Evolutionary conservation across 2,888 invertebrate genomes (phyloP).

Genomic region (Eristalis arbustorum): DNA sequence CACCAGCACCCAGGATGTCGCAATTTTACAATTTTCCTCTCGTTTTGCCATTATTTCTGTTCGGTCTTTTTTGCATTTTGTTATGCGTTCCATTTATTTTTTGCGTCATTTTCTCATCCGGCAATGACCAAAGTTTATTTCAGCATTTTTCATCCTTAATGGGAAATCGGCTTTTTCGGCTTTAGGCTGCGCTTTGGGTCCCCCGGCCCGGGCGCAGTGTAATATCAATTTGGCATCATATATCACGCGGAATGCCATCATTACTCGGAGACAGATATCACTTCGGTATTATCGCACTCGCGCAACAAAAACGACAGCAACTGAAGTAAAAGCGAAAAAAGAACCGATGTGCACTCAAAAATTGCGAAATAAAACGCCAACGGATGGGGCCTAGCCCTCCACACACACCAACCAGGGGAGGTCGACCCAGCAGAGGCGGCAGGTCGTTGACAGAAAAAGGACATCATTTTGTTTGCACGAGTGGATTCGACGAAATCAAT

Average conservation of each 20-base stretch:
- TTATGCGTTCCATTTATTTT: neutral
- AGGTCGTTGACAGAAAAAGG: conserved; percentile 40
- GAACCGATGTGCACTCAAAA: conserved; percentile 38
- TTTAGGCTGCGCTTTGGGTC: neutral
- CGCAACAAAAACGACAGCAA: conserved; percentile 4
- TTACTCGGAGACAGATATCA: conserved; percentile 66
- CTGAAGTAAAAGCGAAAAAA: neutral
- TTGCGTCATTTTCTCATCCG: neutral
- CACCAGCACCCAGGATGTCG: neutral
- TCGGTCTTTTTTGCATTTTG: neutral
- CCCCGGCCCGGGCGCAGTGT: conserved; percentile 14
- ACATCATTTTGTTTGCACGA: conserved; percentile 66
- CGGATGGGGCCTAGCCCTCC: neutral
- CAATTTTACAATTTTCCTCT: conserved; percentile 51
- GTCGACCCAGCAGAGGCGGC: neutral
- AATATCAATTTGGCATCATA: conserved; percentile 63
- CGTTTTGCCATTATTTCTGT: conserved; percentile 21
- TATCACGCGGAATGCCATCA: conserved; percentile 65
- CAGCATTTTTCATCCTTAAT: conserved; percentile 69
- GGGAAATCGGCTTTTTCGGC: conserved; percentile 62
- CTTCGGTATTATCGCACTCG: conserved; percentile 23
- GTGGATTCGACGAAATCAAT: conserved; percentile 66
- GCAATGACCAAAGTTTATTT: conserved; percentile 59
- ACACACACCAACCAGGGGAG: neutral
- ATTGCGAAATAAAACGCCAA: conserved; percentile 42